Evolutionary conservation across 2,888 invertebrate genomes (phyloP).

Genomic region (Harpalus rubripes): DNA sequence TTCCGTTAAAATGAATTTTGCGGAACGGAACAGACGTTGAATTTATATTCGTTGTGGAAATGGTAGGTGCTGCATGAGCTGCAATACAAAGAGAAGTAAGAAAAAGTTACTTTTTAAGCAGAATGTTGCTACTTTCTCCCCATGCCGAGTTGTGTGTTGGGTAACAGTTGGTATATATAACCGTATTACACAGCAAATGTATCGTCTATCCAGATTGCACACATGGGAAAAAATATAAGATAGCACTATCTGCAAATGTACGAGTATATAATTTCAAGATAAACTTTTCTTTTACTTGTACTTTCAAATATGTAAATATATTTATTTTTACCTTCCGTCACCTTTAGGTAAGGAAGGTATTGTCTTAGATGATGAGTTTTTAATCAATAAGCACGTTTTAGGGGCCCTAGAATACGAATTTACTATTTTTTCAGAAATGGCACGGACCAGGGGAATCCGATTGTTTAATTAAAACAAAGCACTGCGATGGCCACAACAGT

Average conservation of each 20-base stretch:
- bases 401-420: too few relatives aligned
- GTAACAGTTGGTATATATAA: neutral
- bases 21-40: neutral
- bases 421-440: too few relatives aligned
- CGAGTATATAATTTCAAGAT: too few relatives aligned
- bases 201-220: neutral
- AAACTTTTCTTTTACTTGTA: too few relatives aligned
- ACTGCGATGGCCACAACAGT: too few relatives aligned
- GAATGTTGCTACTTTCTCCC: neutral
- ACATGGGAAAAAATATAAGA: neutral
- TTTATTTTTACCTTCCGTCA: too few relatives aligned
- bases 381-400: too few relatives aligned
- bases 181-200: slow-evolving; percentile 5
- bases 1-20: neutral
- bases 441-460: too few relatives aligned
- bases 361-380: too few relatives aligned
- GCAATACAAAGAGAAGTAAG: neutral
- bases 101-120: neutral
- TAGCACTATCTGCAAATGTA: neutral
- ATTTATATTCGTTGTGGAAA: neutral
- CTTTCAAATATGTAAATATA: too few relatives aligned
- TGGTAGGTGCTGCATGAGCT: neutral
- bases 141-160: neutral
- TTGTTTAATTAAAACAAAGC: too few relatives aligned
- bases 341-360: too few relatives aligned